Evolutionary conservation across 2,113 vertebrate species (phyloP), one percentile per base, ranked within the genome.

Genomic region (Ascaphus truei): DNA sequence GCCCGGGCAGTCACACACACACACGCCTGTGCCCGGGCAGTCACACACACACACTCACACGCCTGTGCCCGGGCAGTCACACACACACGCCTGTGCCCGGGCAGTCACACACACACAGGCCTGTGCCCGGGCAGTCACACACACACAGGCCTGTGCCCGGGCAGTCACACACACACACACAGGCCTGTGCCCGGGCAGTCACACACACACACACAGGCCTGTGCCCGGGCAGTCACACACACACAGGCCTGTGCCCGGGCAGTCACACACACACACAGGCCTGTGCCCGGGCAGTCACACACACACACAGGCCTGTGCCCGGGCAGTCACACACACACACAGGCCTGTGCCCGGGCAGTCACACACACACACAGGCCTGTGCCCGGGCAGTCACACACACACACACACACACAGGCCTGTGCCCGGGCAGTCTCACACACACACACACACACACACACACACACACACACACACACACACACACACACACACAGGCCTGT

Each of bases 1-100:
- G n/a, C 3, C 0, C 7, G 11, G 2, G 23, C 8, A 1, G 3
- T 6, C 13, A 30, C 23, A 10, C 10, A 2, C 4, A 5, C n/a
- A 30, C 1, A 31, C 12, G 41, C 12, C 9, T 13, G 50, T n/a
- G 1, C 15, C 43, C 29, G 31, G n/a, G n/a, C n/a, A n/a, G n/a
- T 12, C 0, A 56, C 30, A 16, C 7, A 22, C 6, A n/a, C n/a
- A n/a, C n/a, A n/a, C n/a, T 1, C 10, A 3, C 1, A 12, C 1
- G 12, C 1, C 31, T 27, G 2, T 7, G 0, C 3, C 22, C 51
- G 11, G 23, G 5, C 22, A n/a, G 5, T 8, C 7, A 25, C 39
- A 11, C 3, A 16, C 3, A 2, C 9, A n/a, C n/a, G n/a, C n/a
- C n/a, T n/a, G n/a, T n/a, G n/a, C 3, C 0, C 7, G 11, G 2